These are phyloP conservation scores for Drosophila kepulauana DNA, from an alignment of 1,140 invertebrate species.

Conservation along the genomic window DNA sequence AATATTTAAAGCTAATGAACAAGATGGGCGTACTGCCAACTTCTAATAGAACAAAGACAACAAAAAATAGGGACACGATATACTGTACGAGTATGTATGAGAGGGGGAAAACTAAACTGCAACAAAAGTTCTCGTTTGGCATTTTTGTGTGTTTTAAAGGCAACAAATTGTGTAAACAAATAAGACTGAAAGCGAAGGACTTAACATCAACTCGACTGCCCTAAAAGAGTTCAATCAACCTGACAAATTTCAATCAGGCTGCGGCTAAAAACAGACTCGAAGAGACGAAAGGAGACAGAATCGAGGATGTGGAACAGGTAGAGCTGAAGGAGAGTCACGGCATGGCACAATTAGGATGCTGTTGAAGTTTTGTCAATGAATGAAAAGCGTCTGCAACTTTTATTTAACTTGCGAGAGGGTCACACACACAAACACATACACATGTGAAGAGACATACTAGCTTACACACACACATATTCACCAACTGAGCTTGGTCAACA, in stretches of 20 bases:
- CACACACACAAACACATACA: slow-evolving; percentile 12
- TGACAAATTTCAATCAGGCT: slow-evolving; percentile 75
- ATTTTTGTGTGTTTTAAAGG: slow-evolving; percentile 57
- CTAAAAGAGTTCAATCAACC: slow-evolving; percentile 72
- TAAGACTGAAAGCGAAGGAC: slow-evolving; percentile 15
- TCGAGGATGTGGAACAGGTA: slow-evolving; percentile 1
- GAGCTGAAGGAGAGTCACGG: slow-evolving; percentile 49
- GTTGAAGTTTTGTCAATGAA: slow-evolving; percentile 77
- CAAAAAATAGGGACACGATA: slow-evolving; percentile 7
- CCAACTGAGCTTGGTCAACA: slow-evolving; percentile 63
- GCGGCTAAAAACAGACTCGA: slow-evolving; percentile 56
- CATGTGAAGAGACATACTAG: not conserved
- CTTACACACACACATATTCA: not conserved
- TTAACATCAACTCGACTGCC: slow-evolving; percentile 19
- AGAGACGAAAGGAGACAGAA: not conserved
- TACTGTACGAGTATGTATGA: slow-evolving; percentile 2
- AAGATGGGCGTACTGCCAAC: slow-evolving; percentile 57
- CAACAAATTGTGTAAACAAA: slow-evolving; percentile 8
- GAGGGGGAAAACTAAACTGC: slow-evolving; percentile 19
- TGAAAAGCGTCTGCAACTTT: slow-evolving; percentile 76
- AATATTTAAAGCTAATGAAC: slow-evolving; percentile 79
- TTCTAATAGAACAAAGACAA: slow-evolving; percentile 35
- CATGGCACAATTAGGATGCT: slow-evolving; percentile 75
- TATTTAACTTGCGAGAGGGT: slow-evolving; percentile 69
- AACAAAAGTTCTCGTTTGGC: slow-evolving; percentile 51